Conservation (phyloP, 2,888 invertebrate genomes). For the Reticulitermes lucifugus region DNA sequence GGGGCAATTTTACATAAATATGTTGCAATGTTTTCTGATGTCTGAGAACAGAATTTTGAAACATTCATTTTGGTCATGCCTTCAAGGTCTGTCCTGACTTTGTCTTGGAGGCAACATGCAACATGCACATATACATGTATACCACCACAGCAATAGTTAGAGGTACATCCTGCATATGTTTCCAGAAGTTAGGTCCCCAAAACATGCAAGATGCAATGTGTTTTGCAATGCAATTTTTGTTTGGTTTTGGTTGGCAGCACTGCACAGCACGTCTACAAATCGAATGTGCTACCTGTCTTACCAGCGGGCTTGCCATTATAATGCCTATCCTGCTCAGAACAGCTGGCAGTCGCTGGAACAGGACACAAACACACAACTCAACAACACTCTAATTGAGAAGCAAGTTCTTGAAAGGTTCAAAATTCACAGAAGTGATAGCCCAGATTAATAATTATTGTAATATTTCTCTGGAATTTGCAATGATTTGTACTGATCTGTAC, state of each 20-base stretch:
- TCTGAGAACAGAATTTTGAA: too few relatives aligned
- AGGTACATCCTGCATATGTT: slow-evolving; percentile 15
- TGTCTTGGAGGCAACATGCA: slow-evolving; percentile 21
- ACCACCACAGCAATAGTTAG: background rate
- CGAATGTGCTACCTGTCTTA: slow-evolving; percentile 69
- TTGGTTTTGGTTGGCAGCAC: slow-evolving; percentile 38
- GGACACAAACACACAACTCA: slow-evolving; percentile 50
- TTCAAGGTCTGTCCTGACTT: background rate
- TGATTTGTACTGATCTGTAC: too few relatives aligned
- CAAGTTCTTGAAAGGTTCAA: background rate
- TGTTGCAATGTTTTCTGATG: too few relatives aligned
- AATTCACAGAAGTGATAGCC: background rate
- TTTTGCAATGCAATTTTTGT: slow-evolving; percentile 45
- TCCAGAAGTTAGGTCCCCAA: slow-evolving; percentile 14
- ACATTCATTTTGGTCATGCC: too few relatives aligned
- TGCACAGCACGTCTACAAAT: slow-evolving; percentile 46
- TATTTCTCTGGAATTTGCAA: background rate
- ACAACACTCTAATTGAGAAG: slow-evolving; percentile 24
- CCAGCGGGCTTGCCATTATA: slow-evolving; percentile 95
- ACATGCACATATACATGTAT: slow-evolving; percentile 13
- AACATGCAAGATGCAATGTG: slow-evolving; percentile 46
- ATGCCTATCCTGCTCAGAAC: slow-evolving; percentile 96
- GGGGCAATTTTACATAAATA: too few relatives aligned
- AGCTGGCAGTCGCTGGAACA: slow-evolving; percentile 92
- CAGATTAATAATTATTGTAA: background rate